Percentiles rank a stretch among this genome's conserved stretches.
Evolutionary conservation across 2,113 vertebrate genomes (phyloP).

Genomic region (Hiodon alosoides): DNA sequence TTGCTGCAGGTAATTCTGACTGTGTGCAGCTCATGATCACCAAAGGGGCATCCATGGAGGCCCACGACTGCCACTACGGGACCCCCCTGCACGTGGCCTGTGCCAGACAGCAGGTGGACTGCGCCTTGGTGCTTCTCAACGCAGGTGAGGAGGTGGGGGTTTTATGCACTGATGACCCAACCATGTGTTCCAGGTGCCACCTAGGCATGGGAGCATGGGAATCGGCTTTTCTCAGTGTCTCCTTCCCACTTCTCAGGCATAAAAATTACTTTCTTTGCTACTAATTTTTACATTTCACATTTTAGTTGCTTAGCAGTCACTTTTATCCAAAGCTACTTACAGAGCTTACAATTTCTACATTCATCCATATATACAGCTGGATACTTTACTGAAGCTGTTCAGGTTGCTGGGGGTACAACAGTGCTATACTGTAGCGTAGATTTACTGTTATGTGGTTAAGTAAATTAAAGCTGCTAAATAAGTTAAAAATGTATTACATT

Average conservation of each 20-base stretch:
- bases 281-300: neutral
- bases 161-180: fast-evolving
- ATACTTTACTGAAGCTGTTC: too few relatives aligned
- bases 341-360: too few relatives aligned
- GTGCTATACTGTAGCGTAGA: neutral
- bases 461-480: neutral
- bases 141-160: slow-evolving; percentile 62
- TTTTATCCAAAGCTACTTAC: too few relatives aligned
- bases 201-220: too few relatives aligned
- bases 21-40: slow-evolving; percentile 84
- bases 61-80: slow-evolving; percentile 86
- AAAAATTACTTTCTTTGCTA: neutral
- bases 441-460: neutral
- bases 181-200: too few relatives aligned
- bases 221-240: too few relatives aligned
- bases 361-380: too few relatives aligned
- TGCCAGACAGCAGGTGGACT: slow-evolving; percentile 76
- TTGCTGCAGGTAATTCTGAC: slow-evolving; percentile 69
- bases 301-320: neutral
- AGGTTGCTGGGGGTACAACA: neutral
- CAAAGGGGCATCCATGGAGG: slow-evolving; percentile 80
- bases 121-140: slow-evolving; percentile 76
- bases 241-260: neutral
- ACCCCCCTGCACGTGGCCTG: slow-evolving; percentile 89
- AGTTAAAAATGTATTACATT: too few relatives aligned